Conservation (phyloP, 1,140 invertebrate genomes). For the Calliphora vicina region DNA sequence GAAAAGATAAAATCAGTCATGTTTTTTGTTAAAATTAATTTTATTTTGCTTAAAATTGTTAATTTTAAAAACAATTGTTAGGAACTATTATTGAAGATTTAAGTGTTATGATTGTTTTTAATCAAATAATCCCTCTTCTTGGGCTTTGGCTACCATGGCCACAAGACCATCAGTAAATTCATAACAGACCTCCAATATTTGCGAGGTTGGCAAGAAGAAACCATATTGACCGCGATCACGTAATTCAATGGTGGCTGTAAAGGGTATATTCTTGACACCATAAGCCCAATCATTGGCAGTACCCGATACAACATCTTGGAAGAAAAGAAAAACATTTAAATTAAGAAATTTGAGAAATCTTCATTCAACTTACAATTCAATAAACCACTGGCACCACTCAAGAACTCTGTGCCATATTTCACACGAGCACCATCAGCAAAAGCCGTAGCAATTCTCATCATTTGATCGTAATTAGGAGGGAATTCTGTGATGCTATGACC, state of each 20-base stretch:
- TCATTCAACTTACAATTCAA: conserved; percentile 67
- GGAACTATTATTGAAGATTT: too few species aligned
- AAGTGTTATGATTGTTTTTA: too few species aligned
- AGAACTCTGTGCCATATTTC: conserved; percentile 67
- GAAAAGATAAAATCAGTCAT: too few species aligned
- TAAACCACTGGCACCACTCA: conserved; percentile 66
- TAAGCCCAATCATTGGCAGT: conserved; percentile 75
- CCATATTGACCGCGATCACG: conserved; percentile 84
- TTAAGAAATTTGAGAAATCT: conserved; percentile 24
- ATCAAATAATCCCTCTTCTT: conserved; percentile 60
- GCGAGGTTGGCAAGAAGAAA: conserved; percentile 83
- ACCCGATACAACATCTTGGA: conserved; percentile 65
- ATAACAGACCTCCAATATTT: conserved; percentile 81
- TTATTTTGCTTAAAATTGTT: too few species aligned
- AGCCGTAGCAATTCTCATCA: conserved; percentile 65
- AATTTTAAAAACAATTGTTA: too few species aligned
- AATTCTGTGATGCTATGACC: conserved; percentile 64
- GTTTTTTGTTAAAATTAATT: too few species aligned
- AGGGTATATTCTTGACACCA: conserved; percentile 67
- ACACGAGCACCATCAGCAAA: conserved; percentile 63
- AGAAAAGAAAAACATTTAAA: not conserved
- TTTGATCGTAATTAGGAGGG: conserved; percentile 67
- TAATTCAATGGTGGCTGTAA: conserved; percentile 69
- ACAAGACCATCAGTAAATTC: conserved; percentile 84
- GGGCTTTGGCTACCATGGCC: conserved; percentile 70